These are phyloP conservation scores for Manis javanica DNA, from an alignment of 2,797 vertebrate genomes.

Conservation along the genomic window DNA sequence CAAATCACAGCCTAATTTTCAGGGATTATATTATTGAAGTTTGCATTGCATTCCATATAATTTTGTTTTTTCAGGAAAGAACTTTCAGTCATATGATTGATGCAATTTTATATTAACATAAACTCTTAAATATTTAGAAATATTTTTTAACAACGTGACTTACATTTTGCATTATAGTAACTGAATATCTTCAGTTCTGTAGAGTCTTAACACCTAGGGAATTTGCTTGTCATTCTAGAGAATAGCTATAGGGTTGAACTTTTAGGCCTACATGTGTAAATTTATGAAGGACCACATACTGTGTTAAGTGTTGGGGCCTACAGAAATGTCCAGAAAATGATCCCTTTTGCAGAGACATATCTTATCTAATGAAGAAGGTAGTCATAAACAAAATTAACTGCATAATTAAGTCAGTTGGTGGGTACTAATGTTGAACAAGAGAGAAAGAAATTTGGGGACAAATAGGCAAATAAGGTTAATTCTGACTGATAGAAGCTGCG, in stretches of 20 bases:
- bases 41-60: neutral
- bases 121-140: neutral
- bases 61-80: neutral
- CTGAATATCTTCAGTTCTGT: neutral
- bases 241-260: neutral
- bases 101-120: neutral
- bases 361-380: neutral
- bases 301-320: neutral
- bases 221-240: neutral
- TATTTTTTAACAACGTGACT: neutral
- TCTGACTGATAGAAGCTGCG: neutral
- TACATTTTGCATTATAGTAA: neutral
- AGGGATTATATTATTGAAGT: neutral
- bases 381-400: neutral
- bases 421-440: neutral
- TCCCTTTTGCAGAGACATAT: neutral
- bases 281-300: neutral
- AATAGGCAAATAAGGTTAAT: neutral
- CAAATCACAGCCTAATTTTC: neutral
- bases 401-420: neutral
- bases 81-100: neutral
- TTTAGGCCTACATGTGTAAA: neutral
- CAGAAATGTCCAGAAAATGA: neutral
- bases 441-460: neutral
- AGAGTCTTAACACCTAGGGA: neutral